Evolutionary conservation across 2,113 vertebrate species (phyloP).

Genomic region (Antennarius striatus): DNA sequence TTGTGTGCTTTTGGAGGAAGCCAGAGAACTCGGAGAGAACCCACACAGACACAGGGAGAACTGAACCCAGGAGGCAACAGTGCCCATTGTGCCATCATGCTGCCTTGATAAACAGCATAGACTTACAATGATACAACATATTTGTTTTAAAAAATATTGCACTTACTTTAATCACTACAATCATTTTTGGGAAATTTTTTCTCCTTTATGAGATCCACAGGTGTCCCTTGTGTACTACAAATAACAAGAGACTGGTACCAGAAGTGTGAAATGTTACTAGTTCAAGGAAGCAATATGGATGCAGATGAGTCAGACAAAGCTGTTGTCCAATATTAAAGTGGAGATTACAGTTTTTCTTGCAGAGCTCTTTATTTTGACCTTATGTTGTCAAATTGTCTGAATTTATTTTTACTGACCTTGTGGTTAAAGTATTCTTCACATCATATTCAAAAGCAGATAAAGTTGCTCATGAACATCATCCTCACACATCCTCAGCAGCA

Average conservation of each 20-base stretch:
- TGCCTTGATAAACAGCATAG: too few relatives aligned
- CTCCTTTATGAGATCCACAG: too few relatives aligned
- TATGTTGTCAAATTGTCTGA: not conserved
- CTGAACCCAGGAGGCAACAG: too few relatives aligned
- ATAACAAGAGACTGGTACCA: not conserved
- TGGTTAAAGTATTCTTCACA: not conserved
- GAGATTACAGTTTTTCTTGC: not conserved
- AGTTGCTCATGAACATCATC: constrained; percentile 12
- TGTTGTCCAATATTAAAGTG: not conserved
- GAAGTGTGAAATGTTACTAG: not conserved
- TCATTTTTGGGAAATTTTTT: too few relatives aligned
- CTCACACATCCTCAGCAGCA: not conserved
- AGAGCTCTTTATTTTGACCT: constrained; percentile 3
- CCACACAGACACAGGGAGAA: too few relatives aligned
- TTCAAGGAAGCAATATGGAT: not conserved
- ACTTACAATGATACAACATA: too few relatives aligned
- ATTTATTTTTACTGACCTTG: constrained; percentile 1
- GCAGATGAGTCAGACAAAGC: not conserved
- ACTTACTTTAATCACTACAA: too few relatives aligned
- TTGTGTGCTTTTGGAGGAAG: too few relatives aligned
- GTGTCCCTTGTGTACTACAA: too few relatives aligned
- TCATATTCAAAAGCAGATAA: constrained; percentile 17
- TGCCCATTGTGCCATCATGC: too few relatives aligned
- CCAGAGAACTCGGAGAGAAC: too few relatives aligned
- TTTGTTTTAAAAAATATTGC: too few relatives aligned